phyloP scores from a whole-genome alignment of 2,888 invertebrate species.

The Calameuta pallipes region DNA sequence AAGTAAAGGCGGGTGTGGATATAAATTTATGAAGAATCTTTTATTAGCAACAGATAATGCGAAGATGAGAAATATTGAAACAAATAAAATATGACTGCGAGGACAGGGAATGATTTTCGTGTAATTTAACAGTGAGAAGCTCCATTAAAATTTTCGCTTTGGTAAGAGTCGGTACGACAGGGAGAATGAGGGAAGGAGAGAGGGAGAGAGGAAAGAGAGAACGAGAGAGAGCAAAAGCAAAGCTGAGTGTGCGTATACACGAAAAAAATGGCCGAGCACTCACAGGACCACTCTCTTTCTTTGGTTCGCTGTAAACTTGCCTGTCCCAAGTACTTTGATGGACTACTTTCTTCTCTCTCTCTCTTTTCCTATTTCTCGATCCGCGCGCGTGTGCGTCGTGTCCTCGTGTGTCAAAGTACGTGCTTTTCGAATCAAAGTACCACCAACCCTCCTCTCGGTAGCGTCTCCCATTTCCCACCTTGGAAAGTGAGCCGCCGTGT shows the following conservation, averaged over 20 bases:
- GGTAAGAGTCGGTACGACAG: no score
- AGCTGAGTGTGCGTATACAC: background rate
- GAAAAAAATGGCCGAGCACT: background rate
- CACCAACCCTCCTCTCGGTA: background rate
- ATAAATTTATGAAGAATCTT: no score
- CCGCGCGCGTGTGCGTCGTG: slow-evolving; percentile 2
- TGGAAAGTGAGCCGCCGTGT: background rate
- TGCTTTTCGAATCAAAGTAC: background rate
- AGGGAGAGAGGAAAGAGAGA: no score
- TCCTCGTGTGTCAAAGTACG: slow-evolving; percentile 6
- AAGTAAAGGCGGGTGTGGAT: no score
- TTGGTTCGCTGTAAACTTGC: slow-evolving; percentile 2
- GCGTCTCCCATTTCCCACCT: background rate
- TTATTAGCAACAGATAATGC: no score
- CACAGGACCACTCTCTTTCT: slow-evolving; percentile 1
- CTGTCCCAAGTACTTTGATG: background rate
- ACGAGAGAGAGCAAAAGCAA: background rate
- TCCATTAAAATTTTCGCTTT: no score
- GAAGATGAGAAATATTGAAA: no score
- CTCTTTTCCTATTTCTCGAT: slow-evolving; percentile 12
- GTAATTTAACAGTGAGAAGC: no score
- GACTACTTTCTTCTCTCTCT: background rate
- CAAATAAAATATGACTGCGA: no score
- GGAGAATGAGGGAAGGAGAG: no score
- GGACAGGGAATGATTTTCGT: no score